phyloP scores from a whole-genome alignment of 2,888 invertebrate genomes.

The Dinocampus coccinellae region DNA sequence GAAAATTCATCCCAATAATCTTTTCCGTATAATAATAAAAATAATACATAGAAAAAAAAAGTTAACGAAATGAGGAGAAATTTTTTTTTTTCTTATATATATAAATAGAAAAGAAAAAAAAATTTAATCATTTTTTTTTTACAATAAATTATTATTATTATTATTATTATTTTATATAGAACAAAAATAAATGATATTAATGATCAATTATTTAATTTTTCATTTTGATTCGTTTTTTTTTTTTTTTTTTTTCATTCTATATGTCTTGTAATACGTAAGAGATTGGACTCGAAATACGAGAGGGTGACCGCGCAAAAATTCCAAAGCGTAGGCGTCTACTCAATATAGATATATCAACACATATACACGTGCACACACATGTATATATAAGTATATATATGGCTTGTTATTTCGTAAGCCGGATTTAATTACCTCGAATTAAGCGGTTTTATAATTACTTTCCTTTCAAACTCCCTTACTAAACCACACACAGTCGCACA shows the following conservation, averaged over 20 bases:
- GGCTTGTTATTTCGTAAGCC: conserved; percentile 42
- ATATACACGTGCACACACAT: too few relatives aligned
- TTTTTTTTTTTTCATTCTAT: background rate
- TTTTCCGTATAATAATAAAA: background rate
- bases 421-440: conserved; percentile 58
- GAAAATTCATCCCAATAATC: background rate
- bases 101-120: background rate
- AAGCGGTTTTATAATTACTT: conserved; percentile 56
- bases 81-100: background rate
- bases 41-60: background rate
- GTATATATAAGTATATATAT: conserved; percentile 21
- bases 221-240: too few relatives aligned
- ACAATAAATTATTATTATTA: too few relatives aligned
- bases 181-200: too few relatives aligned
- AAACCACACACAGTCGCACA: too few relatives aligned
- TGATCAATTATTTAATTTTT: too few relatives aligned
- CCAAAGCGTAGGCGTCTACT: conserved; percentile 50
- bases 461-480: conserved; percentile 23
- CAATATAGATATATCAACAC: conserved; percentile 31
- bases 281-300: conserved; percentile 26
- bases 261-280: background rate
- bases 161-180: too few relatives aligned
- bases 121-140: too few relatives aligned
- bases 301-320: conserved; percentile 49
- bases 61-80: background rate